Evolutionary conservation across 2,113 vertebrate genomes (phyloP).

Genomic region (Hypocryptadius cinnamomeus): DNA sequence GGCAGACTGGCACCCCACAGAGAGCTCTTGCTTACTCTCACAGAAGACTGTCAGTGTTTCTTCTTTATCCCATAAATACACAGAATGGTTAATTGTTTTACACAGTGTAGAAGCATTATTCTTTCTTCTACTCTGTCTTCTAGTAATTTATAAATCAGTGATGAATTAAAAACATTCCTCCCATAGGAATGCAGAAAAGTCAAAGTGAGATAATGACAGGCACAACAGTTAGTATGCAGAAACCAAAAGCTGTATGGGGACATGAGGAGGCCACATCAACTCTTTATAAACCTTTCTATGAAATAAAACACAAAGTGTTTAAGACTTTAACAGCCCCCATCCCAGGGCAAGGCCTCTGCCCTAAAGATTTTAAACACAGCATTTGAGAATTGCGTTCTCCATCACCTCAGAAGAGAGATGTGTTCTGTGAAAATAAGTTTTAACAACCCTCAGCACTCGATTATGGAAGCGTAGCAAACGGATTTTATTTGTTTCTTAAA

Average conservation of each 20-base stretch:
- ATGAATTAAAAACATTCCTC: background rate
- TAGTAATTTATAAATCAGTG: background rate
- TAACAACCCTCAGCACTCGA: background rate
- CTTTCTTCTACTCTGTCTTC: background rate
- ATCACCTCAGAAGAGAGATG: background rate
- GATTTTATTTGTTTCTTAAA: background rate
- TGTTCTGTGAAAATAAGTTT: background rate
- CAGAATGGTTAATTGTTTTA: background rate
- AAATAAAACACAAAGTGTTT: background rate
- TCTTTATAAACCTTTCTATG: background rate
- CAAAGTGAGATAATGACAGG: background rate
- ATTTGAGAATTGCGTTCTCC: background rate
- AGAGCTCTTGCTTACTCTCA: background rate
- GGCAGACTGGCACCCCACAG: background rate
- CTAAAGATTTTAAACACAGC: background rate
- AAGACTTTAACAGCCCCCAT: background rate
- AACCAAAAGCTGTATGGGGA: background rate
- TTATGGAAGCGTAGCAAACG: accelerated
- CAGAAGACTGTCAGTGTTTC: background rate
- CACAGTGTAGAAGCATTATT: background rate
- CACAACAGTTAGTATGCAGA: background rate
- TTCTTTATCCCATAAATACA: background rate
- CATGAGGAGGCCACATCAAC: background rate
- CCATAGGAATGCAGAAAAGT: background rate
- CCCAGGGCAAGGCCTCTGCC: background rate